Percentiles rank a stretch among this genome's conserved stretches.
These are phyloP conservation scores for Galerucella calmariensis DNA, from an alignment of 2,888 invertebrate species.

Conservation along the genomic window DNA sequence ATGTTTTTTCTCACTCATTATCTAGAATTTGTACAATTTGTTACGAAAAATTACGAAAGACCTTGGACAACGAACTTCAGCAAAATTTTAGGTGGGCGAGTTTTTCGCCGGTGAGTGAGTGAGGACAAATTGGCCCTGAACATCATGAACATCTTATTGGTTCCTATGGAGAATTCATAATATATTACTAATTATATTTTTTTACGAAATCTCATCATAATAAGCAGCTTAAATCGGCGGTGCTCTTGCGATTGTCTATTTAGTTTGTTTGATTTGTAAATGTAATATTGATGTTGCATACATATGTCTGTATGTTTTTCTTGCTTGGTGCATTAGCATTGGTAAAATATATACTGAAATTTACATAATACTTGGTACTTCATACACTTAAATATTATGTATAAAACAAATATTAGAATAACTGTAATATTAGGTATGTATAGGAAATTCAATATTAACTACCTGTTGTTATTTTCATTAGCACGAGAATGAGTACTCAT, in stretches of 20 bases:
- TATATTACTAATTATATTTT: too few relatives aligned
- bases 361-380: conserved; percentile 2
- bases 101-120: too few relatives aligned
- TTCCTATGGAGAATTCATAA: neutral
- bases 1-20: too few relatives aligned
- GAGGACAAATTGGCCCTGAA: too few relatives aligned
- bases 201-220: neutral
- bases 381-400: neutral
- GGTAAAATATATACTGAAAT: neutral
- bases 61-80: too few relatives aligned
- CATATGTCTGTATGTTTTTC: neutral
- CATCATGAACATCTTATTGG: too few relatives aligned
- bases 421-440: neutral
- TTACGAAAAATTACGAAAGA: too few relatives aligned
- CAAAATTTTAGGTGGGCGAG: too few relatives aligned
- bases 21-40: too few relatives aligned
- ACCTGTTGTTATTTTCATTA: too few relatives aligned
- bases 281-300: neutral
- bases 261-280: conserved; percentile 2
- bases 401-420: conserved; percentile 4
- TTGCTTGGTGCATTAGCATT: neutral
- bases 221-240: neutral
- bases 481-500: too few relatives aligned
- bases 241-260: neutral
- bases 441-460: too few relatives aligned